These are phyloP conservation scores for Pampus argenteus DNA, from an alignment of 2,797 vertebrate species.

Conservation along the genomic window DNA sequence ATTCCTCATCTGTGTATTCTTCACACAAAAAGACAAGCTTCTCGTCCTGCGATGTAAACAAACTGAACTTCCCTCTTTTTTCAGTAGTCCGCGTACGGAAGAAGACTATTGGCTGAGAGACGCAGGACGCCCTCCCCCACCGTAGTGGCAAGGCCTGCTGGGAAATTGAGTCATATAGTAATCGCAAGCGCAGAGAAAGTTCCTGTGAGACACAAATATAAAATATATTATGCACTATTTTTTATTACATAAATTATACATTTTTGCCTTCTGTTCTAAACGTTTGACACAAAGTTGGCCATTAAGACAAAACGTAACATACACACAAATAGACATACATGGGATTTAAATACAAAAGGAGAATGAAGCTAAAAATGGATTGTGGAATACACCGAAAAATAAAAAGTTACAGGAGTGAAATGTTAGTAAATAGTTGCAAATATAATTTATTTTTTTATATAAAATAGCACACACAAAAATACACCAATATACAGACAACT, in stretches of 20 bases:
- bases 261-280: too few relatives aligned
- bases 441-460: too few relatives aligned
- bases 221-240: background rate
- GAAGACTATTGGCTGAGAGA: constrained; percentile 65
- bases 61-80: constrained; percentile 75
- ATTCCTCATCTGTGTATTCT: background rate
- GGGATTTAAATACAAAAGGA: too few relatives aligned
- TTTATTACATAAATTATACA: too few relatives aligned
- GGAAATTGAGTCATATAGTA: constrained; percentile 61
- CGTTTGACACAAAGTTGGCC: too few relatives aligned
- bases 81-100: constrained; percentile 35
- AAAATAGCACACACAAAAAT: too few relatives aligned
- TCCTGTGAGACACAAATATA: background rate
- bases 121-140: accelerated
- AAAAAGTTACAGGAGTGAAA: background rate
- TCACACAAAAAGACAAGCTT: background rate
- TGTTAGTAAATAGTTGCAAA: background rate
- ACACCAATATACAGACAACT: background rate
- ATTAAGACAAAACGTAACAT: background rate
- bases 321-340: background rate
- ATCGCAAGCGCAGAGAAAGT: background rate
- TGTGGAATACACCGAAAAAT: background rate
- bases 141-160: constrained; percentile 15
- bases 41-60: constrained; percentile 24
- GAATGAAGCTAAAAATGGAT: background rate